phyloP scores from a whole-genome alignment of 2,113 vertebrate species.

The Poeciliopsis prolifica region DNA sequence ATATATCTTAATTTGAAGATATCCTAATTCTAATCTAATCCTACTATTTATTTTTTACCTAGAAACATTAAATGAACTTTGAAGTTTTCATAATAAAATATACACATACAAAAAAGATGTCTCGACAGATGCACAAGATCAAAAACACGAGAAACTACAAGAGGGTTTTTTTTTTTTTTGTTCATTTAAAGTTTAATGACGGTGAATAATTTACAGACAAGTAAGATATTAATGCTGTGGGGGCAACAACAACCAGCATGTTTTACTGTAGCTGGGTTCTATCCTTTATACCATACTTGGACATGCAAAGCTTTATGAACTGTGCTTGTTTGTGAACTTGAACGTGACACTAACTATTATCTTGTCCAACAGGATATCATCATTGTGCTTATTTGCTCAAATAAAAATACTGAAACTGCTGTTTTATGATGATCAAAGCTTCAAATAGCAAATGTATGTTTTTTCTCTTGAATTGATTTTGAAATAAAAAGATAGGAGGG shows the following conservation, averaged over 20 bases:
- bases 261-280: background rate
- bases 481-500: background rate
- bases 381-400: too few relatives aligned
- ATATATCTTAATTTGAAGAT: background rate
- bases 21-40: too few relatives aligned
- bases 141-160: background rate
- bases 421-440: too few relatives aligned
- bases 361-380: too few relatives aligned
- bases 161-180: background rate
- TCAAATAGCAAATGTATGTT: too few relatives aligned
- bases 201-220: background rate
- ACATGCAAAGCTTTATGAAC: too few relatives aligned
- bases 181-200: constrained; percentile 22
- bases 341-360: too few relatives aligned
- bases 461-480: too few relatives aligned
- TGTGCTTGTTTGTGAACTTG: too few relatives aligned
- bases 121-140: constrained; percentile 6
- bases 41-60: background rate
- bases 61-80: background rate
- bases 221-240: background rate
- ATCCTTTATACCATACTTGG: too few relatives aligned
- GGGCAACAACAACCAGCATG: background rate
- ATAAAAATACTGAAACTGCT: too few relatives aligned
- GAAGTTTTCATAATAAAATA: background rate
- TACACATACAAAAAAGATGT: too few relatives aligned